Evolutionary conservation across 2,797 vertebrate species (phyloP), one percentile per base, ranked within the genome.

Genomic region (Myotis vivesi): DNA sequence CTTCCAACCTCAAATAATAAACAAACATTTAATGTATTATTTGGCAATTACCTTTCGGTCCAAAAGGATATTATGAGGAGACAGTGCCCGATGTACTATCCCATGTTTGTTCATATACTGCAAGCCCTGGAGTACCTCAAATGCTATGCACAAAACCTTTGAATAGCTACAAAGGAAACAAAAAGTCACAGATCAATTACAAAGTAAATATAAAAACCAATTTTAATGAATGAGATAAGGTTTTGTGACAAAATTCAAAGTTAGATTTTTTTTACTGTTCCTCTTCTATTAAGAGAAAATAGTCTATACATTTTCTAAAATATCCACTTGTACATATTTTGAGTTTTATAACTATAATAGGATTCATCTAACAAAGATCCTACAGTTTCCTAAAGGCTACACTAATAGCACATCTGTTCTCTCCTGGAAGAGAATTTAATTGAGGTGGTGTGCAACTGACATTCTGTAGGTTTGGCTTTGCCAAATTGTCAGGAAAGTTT

Each of bases 1-100:
- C 68, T 85, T 88, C 44, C 38, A 81, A 81, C 86, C 46, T 94
- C 68, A 92, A 84, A 5, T 44, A 97, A 93, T 68, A 92, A 88
- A 49, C 20, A 79, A 71, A 81, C 59, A 83, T 69, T 84, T 64
- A 87, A 79, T 59, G 46, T 76, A 17, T 73, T 94, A 44, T 22
- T 80, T 76, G 4, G 96, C 36, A 41, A 95, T 97, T 98, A 99
- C 99, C 99, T 99, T 98, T 97, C 95, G 98, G 97, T 99, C 99
- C 98, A 99, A 96, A 92, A 99, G 98, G 92, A 99, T 98, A 94
- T 99, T 99, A 96, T 99, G 98, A 81, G 99, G 98, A 8, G 98
- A 98, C 38, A 99, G 99, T 2, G 99, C 99, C 95, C 99, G 98
- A 96, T 99, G 99, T 44, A 99, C 99, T 98, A 99, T 98, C 33